phyloP scores from a whole-genome alignment of 1,140 invertebrate genomes.

The Camponotus floridanus region DNA sequence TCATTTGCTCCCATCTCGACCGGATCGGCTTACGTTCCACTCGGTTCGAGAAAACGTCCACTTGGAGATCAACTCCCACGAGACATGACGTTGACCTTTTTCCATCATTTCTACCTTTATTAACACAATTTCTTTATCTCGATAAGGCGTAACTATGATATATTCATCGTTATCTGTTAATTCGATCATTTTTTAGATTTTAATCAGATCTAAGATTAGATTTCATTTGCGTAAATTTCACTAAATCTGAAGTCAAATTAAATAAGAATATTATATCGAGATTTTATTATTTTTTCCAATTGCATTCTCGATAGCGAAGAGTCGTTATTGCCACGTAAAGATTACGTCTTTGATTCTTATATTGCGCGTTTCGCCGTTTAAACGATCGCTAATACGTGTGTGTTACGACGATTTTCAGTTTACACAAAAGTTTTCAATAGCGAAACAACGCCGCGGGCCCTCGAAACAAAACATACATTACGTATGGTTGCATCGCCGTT shows the following conservation, averaged over 20 bases:
- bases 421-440: conserved; percentile 52
- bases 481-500: conserved; percentile 2
- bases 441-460: conserved; percentile 35
- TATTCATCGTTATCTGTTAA: too few species aligned
- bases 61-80: conserved; percentile 18
- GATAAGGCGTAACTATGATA: too few species aligned
- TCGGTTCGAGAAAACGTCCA: conserved; percentile 65
- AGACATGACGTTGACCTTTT: conserved; percentile 50
- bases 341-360: conserved; percentile 21
- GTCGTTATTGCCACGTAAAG: conserved; percentile 2
- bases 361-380: conserved; percentile 34
- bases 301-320: not conserved
- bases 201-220: too few species aligned
- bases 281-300: conserved; percentile 17
- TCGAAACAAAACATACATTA: conserved; percentile 22
- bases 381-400: not conserved
- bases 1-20: conserved; percentile 81
- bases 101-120: conserved; percentile 33
- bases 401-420: conserved; percentile 17
- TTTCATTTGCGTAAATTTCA: not conserved
- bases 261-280: not conserved
- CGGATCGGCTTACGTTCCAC: conserved; percentile 77
- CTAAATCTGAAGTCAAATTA: not conserved
- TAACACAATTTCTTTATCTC: too few species aligned
- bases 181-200: too few species aligned